Evolutionary conservation across 2,888 invertebrate species (phyloP).

Genomic region (Calameuta filiformis): DNA sequence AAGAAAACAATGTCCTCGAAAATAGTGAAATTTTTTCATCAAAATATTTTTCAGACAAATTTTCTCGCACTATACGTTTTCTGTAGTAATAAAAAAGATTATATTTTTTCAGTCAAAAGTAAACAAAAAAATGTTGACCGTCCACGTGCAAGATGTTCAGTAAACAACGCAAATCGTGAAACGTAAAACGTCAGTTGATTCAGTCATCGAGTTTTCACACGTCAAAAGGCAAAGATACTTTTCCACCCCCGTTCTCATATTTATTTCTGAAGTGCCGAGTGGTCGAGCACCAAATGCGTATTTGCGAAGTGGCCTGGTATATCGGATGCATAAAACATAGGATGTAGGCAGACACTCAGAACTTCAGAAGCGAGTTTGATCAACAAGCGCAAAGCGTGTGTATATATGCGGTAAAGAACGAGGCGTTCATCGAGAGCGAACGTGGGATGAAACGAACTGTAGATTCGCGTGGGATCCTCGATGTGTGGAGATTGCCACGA

Average conservation of each 20-base stretch:
- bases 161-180: not conserved
- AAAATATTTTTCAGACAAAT: too few relatives aligned
- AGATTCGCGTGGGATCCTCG: conserved; percentile 52
- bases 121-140: not conserved
- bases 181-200: not conserved
- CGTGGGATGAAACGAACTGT: conserved; percentile 37
- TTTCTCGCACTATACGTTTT: too few relatives aligned
- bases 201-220: not conserved
- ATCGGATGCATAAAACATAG: conserved; percentile 15
- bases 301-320: conserved; percentile 1
- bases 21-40: too few relatives aligned
- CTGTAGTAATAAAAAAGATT: not conserved
- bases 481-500: conserved; percentile 40
- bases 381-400: conserved; percentile 39
- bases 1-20: too few relatives aligned
- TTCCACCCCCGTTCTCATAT: not conserved
- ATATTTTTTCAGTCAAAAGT: not conserved
- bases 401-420: conserved; percentile 8
- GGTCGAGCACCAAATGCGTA: not conserved
- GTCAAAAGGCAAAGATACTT: not conserved
- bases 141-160: not conserved
- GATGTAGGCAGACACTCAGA: conserved; percentile 31
- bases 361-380: conserved; percentile 36
- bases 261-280: not conserved
- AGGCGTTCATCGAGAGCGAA: conserved; percentile 46